Evolutionary conservation across 2,113 vertebrate species (phyloP).

Genomic region (Passer montanus): DNA sequence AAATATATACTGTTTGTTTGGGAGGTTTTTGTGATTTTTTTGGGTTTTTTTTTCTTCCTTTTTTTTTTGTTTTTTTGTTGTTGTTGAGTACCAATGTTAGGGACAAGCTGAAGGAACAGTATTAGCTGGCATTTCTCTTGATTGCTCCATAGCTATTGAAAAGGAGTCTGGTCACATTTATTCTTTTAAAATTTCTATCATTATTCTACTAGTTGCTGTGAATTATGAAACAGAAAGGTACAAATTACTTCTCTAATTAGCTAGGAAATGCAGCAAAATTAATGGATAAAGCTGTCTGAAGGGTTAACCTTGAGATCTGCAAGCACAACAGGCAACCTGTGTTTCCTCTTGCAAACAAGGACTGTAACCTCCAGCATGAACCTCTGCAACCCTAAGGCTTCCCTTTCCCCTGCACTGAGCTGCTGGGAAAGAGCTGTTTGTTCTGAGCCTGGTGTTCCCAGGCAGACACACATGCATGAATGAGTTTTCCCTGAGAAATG

Average conservation of each 20-base stretch:
- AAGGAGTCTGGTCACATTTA: neutral
- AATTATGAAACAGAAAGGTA: slow-evolving; percentile 33
- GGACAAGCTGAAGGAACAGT: neutral
- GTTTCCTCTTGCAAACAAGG: slow-evolving; percentile 1
- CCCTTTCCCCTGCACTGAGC: neutral
- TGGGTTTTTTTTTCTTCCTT: neutral
- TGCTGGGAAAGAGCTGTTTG: slow-evolving; percentile 4
- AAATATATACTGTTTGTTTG: neutral
- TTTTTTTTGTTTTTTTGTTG: neutral
- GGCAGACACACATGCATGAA: neutral
- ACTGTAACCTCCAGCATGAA: neutral
- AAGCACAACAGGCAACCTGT: neutral
- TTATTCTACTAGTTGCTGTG: slow-evolving; percentile 2
- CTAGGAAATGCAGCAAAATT: slow-evolving; percentile 5
- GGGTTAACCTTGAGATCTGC: slow-evolving; percentile 23
- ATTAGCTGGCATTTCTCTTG: neutral
- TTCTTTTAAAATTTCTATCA: slow-evolving; percentile 1
- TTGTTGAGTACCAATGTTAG: neutral
- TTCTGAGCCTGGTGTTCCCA: neutral
- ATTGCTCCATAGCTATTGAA: neutral
- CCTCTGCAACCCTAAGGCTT: neutral
- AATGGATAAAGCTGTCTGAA: slow-evolving; percentile 18
- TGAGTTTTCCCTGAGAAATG: neutral
- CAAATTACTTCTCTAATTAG: slow-evolving; percentile 12
- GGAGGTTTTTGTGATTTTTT: rapidly evolving